These are phyloP conservation scores for Achroia grisella DNA, from an alignment of 1,140 invertebrate genomes.

Conservation along the genomic window DNA sequence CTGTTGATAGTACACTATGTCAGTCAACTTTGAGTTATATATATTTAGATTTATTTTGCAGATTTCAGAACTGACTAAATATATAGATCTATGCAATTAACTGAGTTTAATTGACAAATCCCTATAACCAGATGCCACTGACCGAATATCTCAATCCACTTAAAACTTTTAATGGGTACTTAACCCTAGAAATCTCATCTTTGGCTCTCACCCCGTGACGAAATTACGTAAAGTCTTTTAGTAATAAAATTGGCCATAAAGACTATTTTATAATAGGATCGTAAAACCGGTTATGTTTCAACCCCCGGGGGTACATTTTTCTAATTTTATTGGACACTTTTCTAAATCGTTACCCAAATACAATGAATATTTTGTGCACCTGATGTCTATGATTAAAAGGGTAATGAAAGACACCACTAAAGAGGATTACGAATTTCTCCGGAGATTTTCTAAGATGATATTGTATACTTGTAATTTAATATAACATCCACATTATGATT, in stretches of 20 bases:
- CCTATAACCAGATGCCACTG: conserved; percentile 17
- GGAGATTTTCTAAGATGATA: no score
- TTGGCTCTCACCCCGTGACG: conserved; percentile 35
- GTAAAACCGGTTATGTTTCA: conserved; percentile 41
- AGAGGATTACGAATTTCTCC: no score
- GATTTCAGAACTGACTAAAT: no score
- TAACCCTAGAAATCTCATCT: conserved; percentile 49
- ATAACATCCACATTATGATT: no score
- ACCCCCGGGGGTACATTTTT: conserved; percentile 31
- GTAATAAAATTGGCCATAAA: conserved; percentile 64
- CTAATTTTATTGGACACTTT: conserved; percentile 41
- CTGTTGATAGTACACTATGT: no score
- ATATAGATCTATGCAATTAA: neutral
- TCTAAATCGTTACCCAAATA: conserved; percentile 28
- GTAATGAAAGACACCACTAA: neutral
- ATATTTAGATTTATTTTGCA: no score
- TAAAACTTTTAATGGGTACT: conserved; percentile 52
- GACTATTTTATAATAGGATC: conserved; percentile 68
- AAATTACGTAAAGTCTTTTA: conserved; percentile 63
- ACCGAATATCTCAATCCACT: conserved; percentile 35
- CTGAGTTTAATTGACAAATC: conserved; percentile 1
- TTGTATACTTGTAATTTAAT: no score
- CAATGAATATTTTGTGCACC: conserved; percentile 29
- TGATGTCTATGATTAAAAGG: conserved; percentile 13
- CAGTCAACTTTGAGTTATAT: no score